These are phyloP conservation scores for Scomberomorus guttatus DNA, from an alignment of 2,797 vertebrate genomes.

Conservation along the genomic window DNA sequence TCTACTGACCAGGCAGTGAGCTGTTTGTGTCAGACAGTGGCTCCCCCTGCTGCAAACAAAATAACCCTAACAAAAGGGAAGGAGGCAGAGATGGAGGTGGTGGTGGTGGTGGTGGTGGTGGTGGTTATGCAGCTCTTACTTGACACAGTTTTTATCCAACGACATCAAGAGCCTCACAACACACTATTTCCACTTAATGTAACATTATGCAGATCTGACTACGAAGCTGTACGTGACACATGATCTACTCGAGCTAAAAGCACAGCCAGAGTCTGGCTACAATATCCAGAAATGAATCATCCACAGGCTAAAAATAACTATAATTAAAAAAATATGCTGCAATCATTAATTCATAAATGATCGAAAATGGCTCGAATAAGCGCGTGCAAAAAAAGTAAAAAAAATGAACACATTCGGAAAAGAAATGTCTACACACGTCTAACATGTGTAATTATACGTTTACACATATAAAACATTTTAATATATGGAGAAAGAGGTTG, in stretches of 20 bases:
- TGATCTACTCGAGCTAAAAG: background rate
- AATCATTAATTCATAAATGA: background rate
- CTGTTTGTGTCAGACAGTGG: constrained; percentile 76
- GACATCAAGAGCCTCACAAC: constrained; percentile 6
- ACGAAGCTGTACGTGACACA: background rate
- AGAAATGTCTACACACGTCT: background rate
- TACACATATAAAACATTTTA: background rate
- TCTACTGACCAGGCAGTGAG: constrained; percentile 24
- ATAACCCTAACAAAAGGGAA: constrained; percentile 33
- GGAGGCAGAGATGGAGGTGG: background rate
- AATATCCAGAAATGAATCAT: background rate
- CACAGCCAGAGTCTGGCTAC: background rate
- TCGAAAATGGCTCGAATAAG: background rate
- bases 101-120: background rate
- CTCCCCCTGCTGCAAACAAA: constrained; percentile 84
- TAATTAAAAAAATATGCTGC: too few relatives aligned
- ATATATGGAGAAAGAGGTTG: background rate
- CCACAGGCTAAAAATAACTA: background rate
- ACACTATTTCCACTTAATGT: background rate
- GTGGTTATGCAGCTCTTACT: constrained; percentile 28
- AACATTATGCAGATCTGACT: background rate
- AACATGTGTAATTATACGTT: background rate
- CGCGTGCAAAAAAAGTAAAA: background rate
- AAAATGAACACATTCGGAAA: background rate
- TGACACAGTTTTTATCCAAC: constrained; percentile 56